phyloP scores from a whole-genome alignment of 2,113 vertebrate genomes.

The Podarcis muralis region DNA sequence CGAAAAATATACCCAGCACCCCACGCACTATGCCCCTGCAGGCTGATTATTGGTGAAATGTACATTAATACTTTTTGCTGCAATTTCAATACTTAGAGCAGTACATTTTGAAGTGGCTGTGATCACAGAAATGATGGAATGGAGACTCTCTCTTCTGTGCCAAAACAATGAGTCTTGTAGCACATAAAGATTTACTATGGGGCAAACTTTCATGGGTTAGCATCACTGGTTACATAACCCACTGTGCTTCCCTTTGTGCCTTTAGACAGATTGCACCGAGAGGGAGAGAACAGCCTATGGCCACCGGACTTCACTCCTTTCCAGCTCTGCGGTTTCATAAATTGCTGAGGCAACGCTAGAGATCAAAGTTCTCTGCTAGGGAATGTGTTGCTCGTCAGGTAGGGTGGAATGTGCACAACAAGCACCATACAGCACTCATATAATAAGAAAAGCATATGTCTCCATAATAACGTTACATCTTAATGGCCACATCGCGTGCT shows the following conservation, averaged over 20 bases:
- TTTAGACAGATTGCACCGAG: background rate
- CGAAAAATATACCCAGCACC: too few species aligned
- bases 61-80: background rate
- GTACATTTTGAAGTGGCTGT: background rate
- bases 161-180: background rate
- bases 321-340: background rate
- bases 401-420: slow-evolving; percentile 21
- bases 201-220: background rate
- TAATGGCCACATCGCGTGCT: slow-evolving; percentile 12
- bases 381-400: slow-evolving; percentile 1
- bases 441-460: background rate
- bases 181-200: background rate
- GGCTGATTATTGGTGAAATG: background rate
- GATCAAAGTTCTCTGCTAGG: background rate
- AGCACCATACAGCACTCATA: background rate
- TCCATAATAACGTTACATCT: slow-evolving; percentile 4
- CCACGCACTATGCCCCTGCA: too few species aligned
- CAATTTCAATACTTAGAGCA: background rate
- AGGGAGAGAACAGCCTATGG: background rate
- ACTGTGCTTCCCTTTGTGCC: background rate
- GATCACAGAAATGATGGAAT: background rate
- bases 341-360: background rate
- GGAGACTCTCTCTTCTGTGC: background rate
- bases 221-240: background rate
- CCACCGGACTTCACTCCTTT: background rate